Evolutionary conservation across 2,888 invertebrate species (phyloP), one percentile per base, ranked within the genome.

Genomic region (Lasioglossum pauxillum): DNA sequence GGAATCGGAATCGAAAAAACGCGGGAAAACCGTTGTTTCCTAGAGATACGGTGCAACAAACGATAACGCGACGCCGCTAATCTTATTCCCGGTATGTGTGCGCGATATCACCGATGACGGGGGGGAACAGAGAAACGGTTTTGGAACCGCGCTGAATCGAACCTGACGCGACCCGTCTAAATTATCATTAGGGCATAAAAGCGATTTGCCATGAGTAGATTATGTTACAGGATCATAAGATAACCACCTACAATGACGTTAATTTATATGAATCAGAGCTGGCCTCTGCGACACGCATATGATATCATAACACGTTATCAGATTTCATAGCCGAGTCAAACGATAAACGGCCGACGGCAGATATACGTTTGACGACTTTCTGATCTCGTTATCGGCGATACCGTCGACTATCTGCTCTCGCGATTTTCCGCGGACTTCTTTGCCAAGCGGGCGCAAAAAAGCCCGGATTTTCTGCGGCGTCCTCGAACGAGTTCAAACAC

Each of bases 191-290:
- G 85, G 41, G 79, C 82, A 77, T 79, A 82, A 86, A 78, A 82
- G 80, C 85, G 85, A 86, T 86, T 86, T 74, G 86, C 79, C 76
- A 85, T 31, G 85, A 86, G 85, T 79, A 82, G 82, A 86, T 86
- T 85, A 86, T 82, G 85, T 86, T 86, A 85, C 82, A 53, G 85
- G 85, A 86, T 86, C 82, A 82, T 79, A 79, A 86, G 86, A 86
- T 86, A 86, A 86, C 85, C 85, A 79, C 79, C 82, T 85, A 85
- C 86, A 86, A 85, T 82, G 86, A 85, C 85, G 82, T 78, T 85
- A 86, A 85, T 86, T 86, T 85, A 82, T 85, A 86, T 64, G 86
- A 85, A 85, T 85, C 86, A 79, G 76, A 46, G 49, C 75, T 86
- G 86, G 69, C 85, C 85, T 57, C 75, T 44, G 60, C 86, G 86